These are phyloP conservation scores for Strigops habroptila DNA, from an alignment of 2,113 vertebrate species.

Conservation along the genomic window DNA sequence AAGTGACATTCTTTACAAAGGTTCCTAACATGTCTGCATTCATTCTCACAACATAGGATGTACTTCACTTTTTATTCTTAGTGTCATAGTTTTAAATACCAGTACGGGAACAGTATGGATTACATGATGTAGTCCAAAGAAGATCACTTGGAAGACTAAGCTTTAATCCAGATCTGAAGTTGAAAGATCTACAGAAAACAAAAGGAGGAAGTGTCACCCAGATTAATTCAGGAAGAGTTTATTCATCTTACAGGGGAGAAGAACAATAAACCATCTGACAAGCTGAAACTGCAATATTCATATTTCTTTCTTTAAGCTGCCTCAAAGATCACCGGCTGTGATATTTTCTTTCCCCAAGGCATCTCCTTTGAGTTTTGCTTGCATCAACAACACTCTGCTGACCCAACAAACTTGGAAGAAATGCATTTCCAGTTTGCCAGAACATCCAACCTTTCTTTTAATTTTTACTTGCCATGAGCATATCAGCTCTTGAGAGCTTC, in stretches of 20 bases:
- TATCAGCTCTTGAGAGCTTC: not conserved
- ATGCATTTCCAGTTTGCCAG: not conserved
- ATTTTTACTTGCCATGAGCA: not conserved
- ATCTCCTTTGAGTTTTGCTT: not conserved
- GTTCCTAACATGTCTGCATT: not conserved
- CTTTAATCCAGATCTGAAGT: not conserved
- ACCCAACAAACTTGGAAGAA: slow-evolving; percentile 7
- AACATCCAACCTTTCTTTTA: not conserved
- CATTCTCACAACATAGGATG: not conserved
- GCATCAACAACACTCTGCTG: not conserved
- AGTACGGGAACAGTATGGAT: not conserved
- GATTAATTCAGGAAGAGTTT: slow-evolving; percentile 44
- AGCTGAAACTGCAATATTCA: not conserved
- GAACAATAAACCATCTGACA: not conserved
- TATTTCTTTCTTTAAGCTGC: not conserved
- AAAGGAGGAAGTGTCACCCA: slow-evolving; percentile 32
- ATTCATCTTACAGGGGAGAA: not conserved
- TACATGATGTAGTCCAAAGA: not conserved
- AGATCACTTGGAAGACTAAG: not conserved
- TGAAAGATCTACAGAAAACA: slow-evolving; percentile 7
- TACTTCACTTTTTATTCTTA: not conserved
- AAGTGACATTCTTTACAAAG: not conserved
- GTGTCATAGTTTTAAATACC: not conserved
- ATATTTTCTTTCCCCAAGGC: not conserved
- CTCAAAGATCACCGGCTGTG: not conserved